Conservation (phyloP, 2,888 invertebrate species). For the Sphaeridia pumilis region DNA sequence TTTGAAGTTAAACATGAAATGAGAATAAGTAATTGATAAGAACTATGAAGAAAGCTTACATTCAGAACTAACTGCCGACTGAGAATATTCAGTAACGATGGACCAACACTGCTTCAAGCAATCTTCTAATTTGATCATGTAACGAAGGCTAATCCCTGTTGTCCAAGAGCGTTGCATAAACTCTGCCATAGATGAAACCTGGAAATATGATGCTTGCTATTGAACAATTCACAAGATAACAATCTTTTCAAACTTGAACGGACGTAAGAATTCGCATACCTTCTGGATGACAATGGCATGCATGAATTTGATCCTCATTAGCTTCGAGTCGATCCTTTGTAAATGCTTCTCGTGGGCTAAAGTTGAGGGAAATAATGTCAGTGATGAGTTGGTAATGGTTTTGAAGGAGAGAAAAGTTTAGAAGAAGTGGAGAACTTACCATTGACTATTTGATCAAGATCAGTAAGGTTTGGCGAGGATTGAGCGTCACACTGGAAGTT, state of each 20-base stretch:
- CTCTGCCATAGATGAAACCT: slow-evolving; percentile 22
- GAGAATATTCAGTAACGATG: slow-evolving; percentile 14
- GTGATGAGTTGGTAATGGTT: not conserved
- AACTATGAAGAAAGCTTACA: slow-evolving; percentile 17
- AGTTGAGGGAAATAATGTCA: slow-evolving; percentile 3
- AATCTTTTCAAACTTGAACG: too few relatives aligned
- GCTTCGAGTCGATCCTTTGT: slow-evolving; percentile 18
- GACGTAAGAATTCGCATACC: slow-evolving; percentile 17
- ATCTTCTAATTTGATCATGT: slow-evolving; percentile 17
- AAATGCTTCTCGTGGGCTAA: slow-evolving; percentile 26
- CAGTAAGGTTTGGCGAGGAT: slow-evolving; percentile 3
- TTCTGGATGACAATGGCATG: slow-evolving; percentile 23
- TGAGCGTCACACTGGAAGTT: slow-evolving; percentile 11
- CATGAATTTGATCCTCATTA: slow-evolving; percentile 22
- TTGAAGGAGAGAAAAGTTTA: not conserved
- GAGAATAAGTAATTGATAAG: too few relatives aligned
- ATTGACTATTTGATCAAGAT: slow-evolving; percentile 21
- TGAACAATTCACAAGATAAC: too few relatives aligned
- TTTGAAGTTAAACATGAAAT: too few relatives aligned
- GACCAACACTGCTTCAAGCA: slow-evolving; percentile 28
- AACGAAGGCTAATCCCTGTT: slow-evolving; percentile 14
- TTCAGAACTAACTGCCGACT: slow-evolving; percentile 8
- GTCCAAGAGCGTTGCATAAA: slow-evolving; percentile 16
- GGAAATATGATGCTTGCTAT: too few relatives aligned
- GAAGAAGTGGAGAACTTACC: slow-evolving; percentile 11